These are phyloP conservation scores for Lates calcarifer DNA, from an alignment of 2,113 vertebrate species.

Conservation along the genomic window DNA sequence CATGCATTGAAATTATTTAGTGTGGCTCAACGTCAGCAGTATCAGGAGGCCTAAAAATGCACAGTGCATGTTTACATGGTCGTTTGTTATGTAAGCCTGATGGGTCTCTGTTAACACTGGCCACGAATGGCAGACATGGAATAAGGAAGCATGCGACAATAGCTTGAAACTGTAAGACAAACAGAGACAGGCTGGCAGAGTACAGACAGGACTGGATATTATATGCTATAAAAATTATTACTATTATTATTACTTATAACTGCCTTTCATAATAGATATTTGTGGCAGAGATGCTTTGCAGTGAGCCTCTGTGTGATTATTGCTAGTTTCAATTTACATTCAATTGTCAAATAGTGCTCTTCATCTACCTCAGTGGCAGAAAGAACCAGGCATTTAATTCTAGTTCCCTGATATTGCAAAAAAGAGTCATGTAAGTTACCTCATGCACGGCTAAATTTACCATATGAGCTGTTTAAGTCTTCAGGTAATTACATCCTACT, in stretches of 20 bases:
- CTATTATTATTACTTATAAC: too few relatives aligned
- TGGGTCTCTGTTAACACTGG: slow-evolving; percentile 41
- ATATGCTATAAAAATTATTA: too few relatives aligned
- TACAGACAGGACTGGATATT: neutral
- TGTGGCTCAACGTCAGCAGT: slow-evolving; percentile 58
- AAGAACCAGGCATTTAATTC: neutral
- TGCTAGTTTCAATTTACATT: neutral
- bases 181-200: neutral
- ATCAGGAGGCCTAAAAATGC: slow-evolving; percentile 54
- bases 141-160: slow-evolving; percentile 6
- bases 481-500: too few relatives aligned
- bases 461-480: too few relatives aligned
- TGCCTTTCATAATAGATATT: neutral
- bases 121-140: slow-evolving; percentile 36
- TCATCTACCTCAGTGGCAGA: neutral
- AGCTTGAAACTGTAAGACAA: neutral
- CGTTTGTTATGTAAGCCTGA: slow-evolving; percentile 58
- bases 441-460: too few relatives aligned
- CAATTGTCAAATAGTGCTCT: neutral
- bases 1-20: slow-evolving; percentile 78
- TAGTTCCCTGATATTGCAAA: too few relatives aligned
- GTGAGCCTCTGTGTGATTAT: too few relatives aligned
- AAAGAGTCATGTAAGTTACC: too few relatives aligned
- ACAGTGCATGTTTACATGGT: slow-evolving; percentile 61
- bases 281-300: neutral